Base-by-base conservation (phyloP, 1,140 invertebrate genomes). In the Drosophila carrolli region DNA sequence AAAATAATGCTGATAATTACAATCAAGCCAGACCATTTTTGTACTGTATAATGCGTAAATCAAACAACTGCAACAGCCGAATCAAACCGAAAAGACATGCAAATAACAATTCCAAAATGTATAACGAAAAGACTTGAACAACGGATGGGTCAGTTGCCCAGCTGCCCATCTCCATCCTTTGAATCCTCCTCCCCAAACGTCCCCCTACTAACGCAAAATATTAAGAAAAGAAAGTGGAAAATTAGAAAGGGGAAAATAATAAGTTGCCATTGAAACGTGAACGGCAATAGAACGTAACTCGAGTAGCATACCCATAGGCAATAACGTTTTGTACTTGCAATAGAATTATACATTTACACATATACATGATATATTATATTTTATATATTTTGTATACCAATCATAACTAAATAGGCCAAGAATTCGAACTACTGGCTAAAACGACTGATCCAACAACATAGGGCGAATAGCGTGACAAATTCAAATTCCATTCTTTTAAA, bases 51-150 rank as follows among this genome's bases (percentile, higher is more conserved):
- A 57, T 61, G 54, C 55, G 54, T 44, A 59, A 76, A 77, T 70
- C 63, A 78, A 77, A 77, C 35, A 57, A 67, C 48, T 58, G 54
- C 41, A 56, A 75, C 48, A 56, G 61, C 44, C 66, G 55, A 76
- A 66, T 78, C 57, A 77, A 72, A 77, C 70, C 41, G 23, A 46
- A 72, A 23, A 41, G 54, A 48, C 38, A 32, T 55, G 59, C 51
- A 54, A 62, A 63, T 40, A 61, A 27, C 38, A 51, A 86, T 86
- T 88, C 79, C 84, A 83, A 88, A 88, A 88, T 73, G 75, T 73
- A 76, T 47, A 88, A 88, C 83, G 84, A 88, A 88, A 88, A 88
- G 83, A 88, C 83, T 88, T 86, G 83, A 65, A 58, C 43, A 70
- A 37, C 35, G 60, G 43, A 48, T 48, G 40, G 27, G 23, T 14